Base-by-base conservation (phyloP, 2,888 invertebrate species). In the Erebia ligea region DNA sequence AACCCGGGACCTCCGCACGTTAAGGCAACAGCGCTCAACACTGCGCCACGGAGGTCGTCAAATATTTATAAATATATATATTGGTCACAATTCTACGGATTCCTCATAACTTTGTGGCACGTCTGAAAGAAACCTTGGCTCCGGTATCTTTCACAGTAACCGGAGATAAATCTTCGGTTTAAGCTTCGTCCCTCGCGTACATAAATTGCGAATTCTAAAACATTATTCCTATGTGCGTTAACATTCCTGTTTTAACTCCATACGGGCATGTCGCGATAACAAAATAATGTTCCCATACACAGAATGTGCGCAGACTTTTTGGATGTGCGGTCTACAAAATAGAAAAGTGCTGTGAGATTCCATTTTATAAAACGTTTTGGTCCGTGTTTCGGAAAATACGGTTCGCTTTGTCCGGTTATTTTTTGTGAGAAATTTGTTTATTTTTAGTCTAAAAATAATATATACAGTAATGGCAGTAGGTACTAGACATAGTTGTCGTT, bases 161-260 rank as follows among this genome's bases (percentile, higher is more conserved):
- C 81, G 75, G 80, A 86, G 86, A 91, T 91, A 90, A 90, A 90
- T 90, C 87, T 88, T 81, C 78, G 76, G 83, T 86, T 86, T 82
- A 84, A 88, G 86, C 85, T 86, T 84, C 76, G 84, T 84, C 76
- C 80, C 80, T 78, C 70, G 81, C 76, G 83, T 82, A 86, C 86
- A 90, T 92, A 91, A 91, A 91, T 90, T 84, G 80, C 81, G 79
- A 82, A 80, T 81, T 82, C 82, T 82, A 83, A 86, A 86, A 84
- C 82, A 83, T 81, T 84, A 79, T 80, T 80, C 81, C 85, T 84
- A 83, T 82, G 84, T 86, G 86, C 87, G 85, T 88, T 75, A 87
- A 83, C 84, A 81, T 86, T 85, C 86, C 83, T 81, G 82, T 80
- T 81, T 82, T 82, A 84, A 83, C 84, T 83, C 79, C 70, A 76